Percentiles rank a stretch among this genome's conserved stretches.
These are phyloP conservation scores for Paraescarpia echinospica DNA, from an alignment of 1,140 invertebrate species.

Conservation along the genomic window DNA sequence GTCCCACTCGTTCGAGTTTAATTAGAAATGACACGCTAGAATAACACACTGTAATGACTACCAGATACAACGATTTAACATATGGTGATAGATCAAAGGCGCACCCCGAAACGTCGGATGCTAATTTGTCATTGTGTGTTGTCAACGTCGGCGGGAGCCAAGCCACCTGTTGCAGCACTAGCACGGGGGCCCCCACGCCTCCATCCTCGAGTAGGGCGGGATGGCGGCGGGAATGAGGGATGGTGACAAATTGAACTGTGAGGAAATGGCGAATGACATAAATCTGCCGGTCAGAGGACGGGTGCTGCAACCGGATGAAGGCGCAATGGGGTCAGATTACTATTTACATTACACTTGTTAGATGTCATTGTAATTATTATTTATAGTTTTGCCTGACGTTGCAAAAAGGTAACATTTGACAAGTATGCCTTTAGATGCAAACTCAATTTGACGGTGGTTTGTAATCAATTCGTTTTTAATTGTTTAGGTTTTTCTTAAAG, in stretches of 20 bases:
- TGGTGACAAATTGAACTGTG: not conserved
- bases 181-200: too few species aligned
- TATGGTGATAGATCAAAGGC: not conserved
- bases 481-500: too few species aligned
- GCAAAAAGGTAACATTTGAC: not conserved
- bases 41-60: conserved; percentile 1
- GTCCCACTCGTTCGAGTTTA: not conserved
- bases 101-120: not conserved
- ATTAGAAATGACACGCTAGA: conserved; percentile 1
- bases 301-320: not conserved
- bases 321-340: not conserved
- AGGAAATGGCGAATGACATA: not conserved
- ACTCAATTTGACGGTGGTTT: not conserved
- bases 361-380: not conserved
- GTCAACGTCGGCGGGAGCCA: not conserved
- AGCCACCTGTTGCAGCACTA: not conserved
- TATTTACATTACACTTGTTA: not conserved
- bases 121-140: not conserved
- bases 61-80: conserved; percentile 1
- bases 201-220: not conserved
- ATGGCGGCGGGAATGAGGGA: not conserved
- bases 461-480: not conserved
- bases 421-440: not conserved
- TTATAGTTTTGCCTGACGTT: not conserved
- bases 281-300: not conserved